phyloP scores from a whole-genome alignment of 2,113 vertebrate genomes.

The Grammomys surdaster region DNA sequence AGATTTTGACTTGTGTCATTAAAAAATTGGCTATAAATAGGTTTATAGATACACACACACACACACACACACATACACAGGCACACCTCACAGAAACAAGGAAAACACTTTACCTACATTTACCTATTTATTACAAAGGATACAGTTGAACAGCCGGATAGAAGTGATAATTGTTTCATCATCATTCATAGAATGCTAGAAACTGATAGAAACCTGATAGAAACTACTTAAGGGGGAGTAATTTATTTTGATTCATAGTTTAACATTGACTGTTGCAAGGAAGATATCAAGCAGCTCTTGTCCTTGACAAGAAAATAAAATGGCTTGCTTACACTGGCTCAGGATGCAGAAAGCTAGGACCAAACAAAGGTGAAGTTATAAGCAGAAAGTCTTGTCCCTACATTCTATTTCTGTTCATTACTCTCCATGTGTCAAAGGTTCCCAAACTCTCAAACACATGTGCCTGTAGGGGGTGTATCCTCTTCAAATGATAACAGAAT shows the following conservation, averaged over 20 bases:
- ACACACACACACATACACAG: no score
- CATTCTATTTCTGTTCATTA: neutral
- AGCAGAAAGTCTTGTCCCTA: neutral
- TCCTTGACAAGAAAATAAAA: neutral
- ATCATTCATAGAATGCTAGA: neutral
- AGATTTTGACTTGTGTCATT: neutral
- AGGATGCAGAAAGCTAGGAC: no score
- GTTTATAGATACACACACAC: no score
- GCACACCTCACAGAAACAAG: neutral
- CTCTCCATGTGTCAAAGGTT: neutral
- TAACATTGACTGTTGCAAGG: neutral
- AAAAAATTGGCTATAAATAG: neutral
- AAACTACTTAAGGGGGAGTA: neutral
- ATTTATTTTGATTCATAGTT: neutral
- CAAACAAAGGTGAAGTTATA: neutral
- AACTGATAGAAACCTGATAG: neutral
- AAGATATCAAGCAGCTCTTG: neutral
- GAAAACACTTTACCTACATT: neutral
- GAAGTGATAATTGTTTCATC: neutral
- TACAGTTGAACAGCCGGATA: neutral
- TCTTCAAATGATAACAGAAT: neutral
- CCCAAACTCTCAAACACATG: neutral
- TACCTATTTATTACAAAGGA: neutral
- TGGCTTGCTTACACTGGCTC: neutral
- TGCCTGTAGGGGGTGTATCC: neutral